These are phyloP conservation scores for Tetrao urogallus DNA, from an alignment of 2,113 vertebrate species.

Conservation along the genomic window DNA sequence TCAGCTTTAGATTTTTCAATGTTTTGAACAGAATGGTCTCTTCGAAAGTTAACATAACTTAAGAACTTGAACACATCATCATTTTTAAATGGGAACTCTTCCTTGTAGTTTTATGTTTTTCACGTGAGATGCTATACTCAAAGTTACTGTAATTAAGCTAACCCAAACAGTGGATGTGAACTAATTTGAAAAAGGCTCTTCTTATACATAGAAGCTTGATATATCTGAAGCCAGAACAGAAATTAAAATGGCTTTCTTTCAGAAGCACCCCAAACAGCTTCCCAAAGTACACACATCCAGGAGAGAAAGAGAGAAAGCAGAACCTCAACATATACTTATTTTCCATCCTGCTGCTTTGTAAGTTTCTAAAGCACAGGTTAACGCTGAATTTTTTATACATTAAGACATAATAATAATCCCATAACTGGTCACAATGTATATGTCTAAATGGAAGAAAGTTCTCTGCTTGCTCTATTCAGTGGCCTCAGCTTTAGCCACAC, in stretches of 20 bases:
- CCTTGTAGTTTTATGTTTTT: not conserved
- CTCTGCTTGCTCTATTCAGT: not conserved
- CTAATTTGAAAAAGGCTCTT: not conserved
- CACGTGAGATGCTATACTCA: not conserved
- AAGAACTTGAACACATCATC: not conserved
- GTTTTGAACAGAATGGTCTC: not conserved
- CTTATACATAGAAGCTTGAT: not conserved
- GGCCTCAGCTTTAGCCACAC: not conserved
- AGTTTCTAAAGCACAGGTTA: not conserved
- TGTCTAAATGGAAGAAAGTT: not conserved
- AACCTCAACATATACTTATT: not conserved
- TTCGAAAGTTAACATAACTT: not conserved
- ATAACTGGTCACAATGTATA: not conserved
- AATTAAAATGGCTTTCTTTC: constrained; percentile 1
- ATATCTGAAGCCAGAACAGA: not conserved
- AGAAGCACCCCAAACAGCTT: constrained; percentile 11
- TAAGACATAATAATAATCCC: not conserved
- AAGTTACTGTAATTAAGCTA: constrained; percentile 19
- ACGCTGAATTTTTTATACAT: not conserved
- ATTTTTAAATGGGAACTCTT: not conserved
- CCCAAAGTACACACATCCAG: not conserved
- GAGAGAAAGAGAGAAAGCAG: not conserved
- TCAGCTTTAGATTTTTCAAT: not conserved
- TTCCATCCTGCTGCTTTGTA: not conserved
- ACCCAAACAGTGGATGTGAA: not conserved